phyloP scores from a whole-genome alignment of 1,140 invertebrate genomes.

The Sinella curviseta region DNA sequence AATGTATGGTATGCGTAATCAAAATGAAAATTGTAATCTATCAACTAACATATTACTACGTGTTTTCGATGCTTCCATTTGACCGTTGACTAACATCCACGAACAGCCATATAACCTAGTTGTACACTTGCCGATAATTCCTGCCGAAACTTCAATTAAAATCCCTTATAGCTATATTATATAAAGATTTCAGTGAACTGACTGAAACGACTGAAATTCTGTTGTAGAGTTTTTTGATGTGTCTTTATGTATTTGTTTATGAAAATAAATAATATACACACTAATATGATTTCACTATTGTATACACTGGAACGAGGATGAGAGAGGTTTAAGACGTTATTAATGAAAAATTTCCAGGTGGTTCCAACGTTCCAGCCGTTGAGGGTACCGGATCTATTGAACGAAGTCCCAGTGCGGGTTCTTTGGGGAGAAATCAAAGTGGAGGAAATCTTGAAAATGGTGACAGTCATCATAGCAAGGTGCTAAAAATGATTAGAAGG shows the following conservation, averaged over 20 bases:
- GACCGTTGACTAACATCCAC: neutral
- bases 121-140: neutral
- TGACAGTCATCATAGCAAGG: slow-evolving; percentile 57
- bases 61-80: neutral
- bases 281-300: no score
- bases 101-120: neutral
- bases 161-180: no score
- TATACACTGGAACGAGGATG: no score
- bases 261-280: no score
- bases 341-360: slow-evolving; percentile 32
- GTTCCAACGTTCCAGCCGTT: slow-evolving; percentile 47
- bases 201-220: neutral
- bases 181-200: neutral
- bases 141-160: neutral
- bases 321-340: neutral
- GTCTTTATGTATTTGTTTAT: neutral
- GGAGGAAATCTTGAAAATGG: slow-evolving; percentile 62
- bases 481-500: slow-evolving; percentile 30
- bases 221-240: neutral
- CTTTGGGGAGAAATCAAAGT: slow-evolving; percentile 76
- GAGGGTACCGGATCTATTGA: slow-evolving; percentile 59
- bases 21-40: no score
- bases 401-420: slow-evolving; percentile 74
- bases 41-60: no score
- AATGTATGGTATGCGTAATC: no score